Evolutionary conservation across 1,140 invertebrate genomes (phyloP), one percentile per base, ranked within the genome.

Genomic region (Halesus radiatus): DNA sequence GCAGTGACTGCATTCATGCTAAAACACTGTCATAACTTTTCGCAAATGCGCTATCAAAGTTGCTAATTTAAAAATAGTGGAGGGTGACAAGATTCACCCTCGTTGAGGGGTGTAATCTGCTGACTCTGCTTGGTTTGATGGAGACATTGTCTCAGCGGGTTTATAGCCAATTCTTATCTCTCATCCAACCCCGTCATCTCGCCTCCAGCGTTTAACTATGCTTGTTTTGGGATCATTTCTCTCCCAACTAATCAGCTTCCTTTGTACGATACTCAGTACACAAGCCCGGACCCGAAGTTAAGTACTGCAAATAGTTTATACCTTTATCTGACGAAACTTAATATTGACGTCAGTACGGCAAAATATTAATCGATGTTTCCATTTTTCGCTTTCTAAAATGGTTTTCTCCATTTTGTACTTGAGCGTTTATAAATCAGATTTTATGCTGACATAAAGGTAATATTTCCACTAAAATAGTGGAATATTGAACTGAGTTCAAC

Each of bases 91-190:
- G 75, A 72, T 50, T 45, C 26, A 50, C 26, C 73, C 22, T 18
- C 72, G 20, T 45, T 75, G 53, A 58, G 10, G 53, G 53, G 60
- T 37, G 18, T 37, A 10, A 32, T 60, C 73, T 45, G 78, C 81
- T 83, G 81, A 83, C 62, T 78, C 76, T n/a, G n/a, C 81, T 52
- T 18, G n/a, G 73, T 70, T 70, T 70, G 68, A 83, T 83, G 62
- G 79, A 83, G 79, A 78, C 68, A 75, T 77, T 80, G 52, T 29
- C 76, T 68, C 76, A 52, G 50, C 70, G 73, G 52, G 64, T 83
- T 83, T 83, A 83, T 53, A 54, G 78, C 76, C 79, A 83, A 78
- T 80, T 80, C 75, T 78, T 83, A 77, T 83, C 81, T 82, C 54
- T 50, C 70, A 80, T 80, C 76, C 75, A 22, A 45, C 75, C 54